Conservation (phyloP, 2,888 invertebrate genomes). For the Ornithoptera priamus region DNA sequence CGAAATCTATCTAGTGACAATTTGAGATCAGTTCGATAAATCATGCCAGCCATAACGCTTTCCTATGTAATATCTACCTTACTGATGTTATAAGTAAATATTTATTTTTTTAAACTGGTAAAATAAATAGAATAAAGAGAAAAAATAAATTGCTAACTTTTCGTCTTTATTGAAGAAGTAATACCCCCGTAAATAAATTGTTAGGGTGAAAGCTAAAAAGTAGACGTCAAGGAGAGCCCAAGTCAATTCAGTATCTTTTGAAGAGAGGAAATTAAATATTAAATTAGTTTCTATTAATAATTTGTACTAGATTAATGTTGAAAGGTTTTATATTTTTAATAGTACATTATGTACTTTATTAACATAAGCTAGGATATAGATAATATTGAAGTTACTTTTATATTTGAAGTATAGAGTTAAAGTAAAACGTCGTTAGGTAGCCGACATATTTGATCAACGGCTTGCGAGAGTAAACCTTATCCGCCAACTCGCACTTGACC, state of each 20-base stretch:
- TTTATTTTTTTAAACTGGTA: background rate
- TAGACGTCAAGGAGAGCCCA: background rate
- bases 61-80: too few relatives aligned
- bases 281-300: background rate
- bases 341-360: background rate
- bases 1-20: too few relatives aligned
- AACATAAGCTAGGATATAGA: background rate
- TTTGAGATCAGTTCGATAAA: too few relatives aligned
- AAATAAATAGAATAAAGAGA: background rate
- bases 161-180: background rate
- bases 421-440: background rate
- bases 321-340: background rate
- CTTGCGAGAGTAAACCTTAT: too few relatives aligned
- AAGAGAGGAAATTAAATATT: background rate
- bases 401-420: background rate
- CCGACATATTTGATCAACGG: too few relatives aligned
- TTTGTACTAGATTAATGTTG: background rate
- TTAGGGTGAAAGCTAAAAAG: background rate
- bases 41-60: too few relatives aligned
- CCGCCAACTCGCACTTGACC: too few relatives aligned
- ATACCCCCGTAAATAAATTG: background rate
- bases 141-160: background rate
- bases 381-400: background rate
- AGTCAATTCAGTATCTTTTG: slow-evolving; percentile 2
- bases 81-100: too few relatives aligned